Evolutionary conservation across 2,888 invertebrate genomes (phyloP), one percentile per base, ranked within the genome.

Genomic region (Drosophila melanosoma): DNA sequence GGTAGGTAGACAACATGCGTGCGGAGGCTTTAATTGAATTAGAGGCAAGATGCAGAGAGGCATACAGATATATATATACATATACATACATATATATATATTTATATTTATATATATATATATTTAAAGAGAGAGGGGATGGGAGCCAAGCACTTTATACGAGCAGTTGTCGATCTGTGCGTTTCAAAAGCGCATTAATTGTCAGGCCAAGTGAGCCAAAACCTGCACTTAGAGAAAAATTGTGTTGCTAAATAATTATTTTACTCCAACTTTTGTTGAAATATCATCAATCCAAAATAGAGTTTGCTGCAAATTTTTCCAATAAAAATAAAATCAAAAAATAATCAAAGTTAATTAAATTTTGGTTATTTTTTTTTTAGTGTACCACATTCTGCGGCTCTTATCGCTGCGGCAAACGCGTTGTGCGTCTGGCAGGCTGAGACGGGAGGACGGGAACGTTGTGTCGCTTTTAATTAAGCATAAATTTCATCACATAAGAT

Each of bases 391-490:
- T 40, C 26, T n/a, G 56, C n/a, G n/a, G 17, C 54, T 54, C 66
- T 84, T 81, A 78, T 89, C 86, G 59, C 56, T 54, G 54, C 23
- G 29, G 60, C 51, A 40, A 48, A 74, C 72, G 65, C 49, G 58
- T 35, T 58, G 33, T 56, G 63, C 59, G 63, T 63, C 33, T 45
- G 49, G 56, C 36, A 23, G 42, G 33, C 15, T 17, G 42, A 23
- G 54, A 23, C 36, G 29, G n/a, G n/a, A 29, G n/a, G 40, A 29
- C 12, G 17, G 69, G 29, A 40, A 80, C 76, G 67, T 78, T 86
- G 83, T 91, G 91, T 91, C 91, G 87, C 84, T 91, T 91, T 91
- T 91, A 91, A 91, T 91, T 91, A 91, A 89, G 92, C 91, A 91
- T 92, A 92, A 91, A 91, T 91, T 91, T 91, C 91, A 90, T 91